Conservation (phyloP, 2,797 vertebrate genomes). For the Galago senegalensis region DNA sequence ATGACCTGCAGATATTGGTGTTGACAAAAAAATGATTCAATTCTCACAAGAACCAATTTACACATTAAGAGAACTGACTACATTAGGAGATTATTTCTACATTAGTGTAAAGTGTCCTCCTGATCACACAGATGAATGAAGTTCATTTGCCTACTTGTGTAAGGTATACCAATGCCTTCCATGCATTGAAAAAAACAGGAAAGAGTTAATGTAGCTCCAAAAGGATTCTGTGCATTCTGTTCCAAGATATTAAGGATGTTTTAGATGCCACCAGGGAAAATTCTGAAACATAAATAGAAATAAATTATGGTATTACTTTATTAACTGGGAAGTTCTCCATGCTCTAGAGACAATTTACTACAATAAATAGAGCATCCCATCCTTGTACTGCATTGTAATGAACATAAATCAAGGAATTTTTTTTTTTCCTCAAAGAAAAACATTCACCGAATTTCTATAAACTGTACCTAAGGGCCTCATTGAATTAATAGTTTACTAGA, state of each 20-base stretch:
- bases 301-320: constrained; percentile 80
- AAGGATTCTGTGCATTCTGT: background rate
- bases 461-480: constrained; percentile 68
- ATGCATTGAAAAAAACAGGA: background rate
- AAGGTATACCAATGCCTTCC: background rate
- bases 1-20: background rate
- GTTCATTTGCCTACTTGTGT: background rate
- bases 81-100: constrained; percentile 14
- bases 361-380: constrained; percentile 76
- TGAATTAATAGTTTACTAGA: constrained; percentile 69
- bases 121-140: background rate
- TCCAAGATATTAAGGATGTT: constrained; percentile 33
- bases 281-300: constrained; percentile 71
- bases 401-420: constrained; percentile 73
- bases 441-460: constrained; percentile 69
- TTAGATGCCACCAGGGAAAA: constrained; percentile 59
- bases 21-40: constrained; percentile 8
- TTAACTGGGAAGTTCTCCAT: constrained; percentile 77
- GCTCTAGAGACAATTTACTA: constrained; percentile 75
- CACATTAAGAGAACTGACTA: background rate
- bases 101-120: constrained; percentile 31
- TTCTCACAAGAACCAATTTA: constrained; percentile 27
- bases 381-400: constrained; percentile 65
- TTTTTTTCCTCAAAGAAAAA: constrained; percentile 57
- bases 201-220: constrained; percentile 56